Evolutionary conservation across 30 jellyfish, hydroid and myxozoan species (phyloP).

Genomic region (Hydra vulgaris): DNA sequence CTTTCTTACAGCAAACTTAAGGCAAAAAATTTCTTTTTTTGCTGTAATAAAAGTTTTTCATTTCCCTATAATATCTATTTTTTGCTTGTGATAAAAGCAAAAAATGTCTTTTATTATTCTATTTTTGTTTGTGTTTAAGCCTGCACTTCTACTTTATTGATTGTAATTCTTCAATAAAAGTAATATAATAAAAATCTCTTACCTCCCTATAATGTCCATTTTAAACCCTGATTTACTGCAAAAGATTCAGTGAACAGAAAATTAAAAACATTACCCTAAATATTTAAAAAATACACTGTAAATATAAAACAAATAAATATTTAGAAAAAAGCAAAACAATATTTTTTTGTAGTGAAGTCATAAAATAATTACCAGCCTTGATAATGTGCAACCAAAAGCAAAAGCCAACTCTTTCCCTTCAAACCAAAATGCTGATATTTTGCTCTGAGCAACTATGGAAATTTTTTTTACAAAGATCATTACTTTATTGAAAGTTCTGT

Average conservation of each 20-base stretch:
- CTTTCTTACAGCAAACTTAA: too few relatives aligned
- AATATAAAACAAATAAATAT: neutral
- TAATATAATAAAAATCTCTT: neutral
- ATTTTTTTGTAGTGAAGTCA: neutral
- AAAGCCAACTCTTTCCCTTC: slow-evolving; percentile 89
- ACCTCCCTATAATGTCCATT: slow-evolving; percentile 91
- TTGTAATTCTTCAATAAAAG: too few relatives aligned
- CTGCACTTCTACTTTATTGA: too few relatives aligned
- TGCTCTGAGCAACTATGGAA: slow-evolving; percentile 74
- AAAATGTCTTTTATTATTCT: too few relatives aligned
- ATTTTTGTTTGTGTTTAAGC: too few relatives aligned
- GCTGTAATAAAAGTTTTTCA: too few relatives aligned
- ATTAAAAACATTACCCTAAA: slow-evolving; percentile 78
- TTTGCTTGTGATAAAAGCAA: too few relatives aligned
- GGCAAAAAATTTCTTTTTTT: too few relatives aligned
- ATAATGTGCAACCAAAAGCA: slow-evolving; percentile 88
- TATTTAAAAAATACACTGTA: neutral
- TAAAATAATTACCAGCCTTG: slow-evolving; percentile 50
- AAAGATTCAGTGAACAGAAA: slow-evolving; percentile 59
- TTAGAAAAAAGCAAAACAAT: neutral
- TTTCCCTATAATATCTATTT: too few relatives aligned
- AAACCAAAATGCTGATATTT: slow-evolving; percentile 89
- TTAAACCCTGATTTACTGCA: slow-evolving; percentile 40
- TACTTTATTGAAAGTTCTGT: too few relatives aligned
- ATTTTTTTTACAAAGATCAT: too few relatives aligned